Evolutionary conservation across 2,888 invertebrate species (phyloP).

Genomic region (Athetis lepigone): DNA sequence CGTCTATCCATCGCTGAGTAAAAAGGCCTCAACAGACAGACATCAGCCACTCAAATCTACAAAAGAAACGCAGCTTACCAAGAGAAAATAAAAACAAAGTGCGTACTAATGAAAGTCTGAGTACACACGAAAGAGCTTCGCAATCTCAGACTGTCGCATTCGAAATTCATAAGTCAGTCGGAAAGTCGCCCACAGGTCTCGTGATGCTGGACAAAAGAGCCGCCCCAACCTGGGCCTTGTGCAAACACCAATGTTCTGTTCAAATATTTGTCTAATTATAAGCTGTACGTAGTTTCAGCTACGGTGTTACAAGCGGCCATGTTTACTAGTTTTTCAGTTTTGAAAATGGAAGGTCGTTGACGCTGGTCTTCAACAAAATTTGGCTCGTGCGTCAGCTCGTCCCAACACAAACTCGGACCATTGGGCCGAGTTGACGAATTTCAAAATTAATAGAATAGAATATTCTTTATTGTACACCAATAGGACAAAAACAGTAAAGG

Average conservation of each 20-base stretch:
- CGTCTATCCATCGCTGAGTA: no score
- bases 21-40: no score
- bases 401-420: no score
- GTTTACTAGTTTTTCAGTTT: slow-evolving; percentile 39
- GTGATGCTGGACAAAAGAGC: slow-evolving; percentile 72
- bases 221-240: slow-evolving; percentile 68
- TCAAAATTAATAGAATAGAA: no score
- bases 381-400: no score
- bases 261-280: slow-evolving; percentile 84
- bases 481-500: no score
- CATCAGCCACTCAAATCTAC: no score
- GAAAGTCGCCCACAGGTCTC: slow-evolving; percentile 57
- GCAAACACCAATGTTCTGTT: slow-evolving; percentile 79
- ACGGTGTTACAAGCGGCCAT: slow-evolving; percentile 51
- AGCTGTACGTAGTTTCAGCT: slow-evolving; percentile 67
- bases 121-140: slow-evolving; percentile 63
- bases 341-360: neutral
- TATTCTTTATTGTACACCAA: no score
- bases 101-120: slow-evolving; percentile 61
- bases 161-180: slow-evolving; percentile 79
- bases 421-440: no score
- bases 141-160: slow-evolving; percentile 74
- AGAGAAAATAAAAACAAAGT: slow-evolving; percentile 43
- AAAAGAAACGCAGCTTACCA: neutral
- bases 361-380: no score